Evolutionary conservation across 2,888 invertebrate species (phyloP).

Genomic region (Malacosoma neustria): DNA sequence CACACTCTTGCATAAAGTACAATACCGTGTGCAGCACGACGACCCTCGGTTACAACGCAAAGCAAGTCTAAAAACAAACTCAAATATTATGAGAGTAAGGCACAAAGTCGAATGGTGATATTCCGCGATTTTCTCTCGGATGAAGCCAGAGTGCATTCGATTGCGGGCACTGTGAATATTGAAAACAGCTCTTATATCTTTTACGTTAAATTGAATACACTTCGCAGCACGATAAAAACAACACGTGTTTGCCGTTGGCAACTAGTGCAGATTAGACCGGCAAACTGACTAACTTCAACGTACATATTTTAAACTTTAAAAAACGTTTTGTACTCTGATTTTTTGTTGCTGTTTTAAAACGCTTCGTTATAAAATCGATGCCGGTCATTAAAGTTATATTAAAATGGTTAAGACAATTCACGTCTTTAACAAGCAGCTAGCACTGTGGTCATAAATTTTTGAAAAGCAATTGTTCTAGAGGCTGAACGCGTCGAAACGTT

Average conservation of each 20-base stretch:
- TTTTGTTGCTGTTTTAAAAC: conserved; percentile 6
- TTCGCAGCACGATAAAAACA: conserved; percentile 31
- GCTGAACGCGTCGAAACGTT: conserved; percentile 13
- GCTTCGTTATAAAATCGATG: conserved; percentile 20
- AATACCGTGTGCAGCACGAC: conserved; percentile 18
- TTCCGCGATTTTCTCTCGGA: conserved; percentile 17
- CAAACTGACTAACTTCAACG: conserved; percentile 39
- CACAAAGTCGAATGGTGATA: conserved; percentile 32
- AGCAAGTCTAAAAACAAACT: too few species aligned
- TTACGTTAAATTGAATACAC: conserved; percentile 46
- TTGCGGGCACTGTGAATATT: conserved; percentile 53
- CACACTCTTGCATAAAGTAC: conserved; percentile 11
- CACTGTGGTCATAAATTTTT: conserved; percentile 27
- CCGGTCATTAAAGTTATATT: conserved; percentile 20
- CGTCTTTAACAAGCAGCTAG: conserved; percentile 24
- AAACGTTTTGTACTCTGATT: conserved; percentile 7
- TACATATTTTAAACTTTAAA: conserved; percentile 50
- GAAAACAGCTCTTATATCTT: conserved; percentile 64
- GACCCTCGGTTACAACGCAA: too few species aligned
- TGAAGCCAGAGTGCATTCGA: conserved; percentile 56
- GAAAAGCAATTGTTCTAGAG: conserved; percentile 10
- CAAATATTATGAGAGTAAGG: conserved; percentile 37
- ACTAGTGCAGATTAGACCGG: conserved; percentile 47
- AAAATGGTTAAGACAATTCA: conserved; percentile 24
- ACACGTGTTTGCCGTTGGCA: conserved; percentile 63